Evolutionary conservation across 1,140 invertebrate species (phyloP).

Genomic region (Eriosoma lanigerum): DNA sequence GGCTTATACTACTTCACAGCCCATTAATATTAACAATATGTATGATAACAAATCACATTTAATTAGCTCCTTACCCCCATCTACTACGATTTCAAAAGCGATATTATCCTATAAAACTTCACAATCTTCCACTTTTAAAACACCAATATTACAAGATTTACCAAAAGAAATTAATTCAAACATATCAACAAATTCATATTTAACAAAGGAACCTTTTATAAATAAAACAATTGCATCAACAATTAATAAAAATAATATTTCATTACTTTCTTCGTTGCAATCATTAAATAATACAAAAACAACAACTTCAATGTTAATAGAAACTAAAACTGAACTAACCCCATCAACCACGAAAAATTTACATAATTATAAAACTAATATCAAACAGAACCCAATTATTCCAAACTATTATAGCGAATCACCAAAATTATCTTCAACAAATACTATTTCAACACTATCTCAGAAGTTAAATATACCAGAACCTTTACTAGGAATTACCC

Average conservation of each 20-base stretch:
- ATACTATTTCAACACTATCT: not conserved
- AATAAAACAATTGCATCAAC: not conserved
- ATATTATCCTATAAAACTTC: not conserved
- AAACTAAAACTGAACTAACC: not conserved
- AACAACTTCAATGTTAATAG: not conserved
- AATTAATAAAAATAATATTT: not conserved
- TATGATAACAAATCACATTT: not conserved
- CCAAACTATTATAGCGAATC: not conserved
- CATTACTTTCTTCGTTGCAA: not conserved
- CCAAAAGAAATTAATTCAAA: not conserved
- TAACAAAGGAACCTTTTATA: not conserved
- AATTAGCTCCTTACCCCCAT: not conserved
- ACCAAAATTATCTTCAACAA: not conserved
- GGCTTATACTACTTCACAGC: not conserved
- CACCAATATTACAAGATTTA: not conserved
- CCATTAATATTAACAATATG: not conserved
- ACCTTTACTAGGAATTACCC: not conserved
- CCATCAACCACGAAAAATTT: not conserved
- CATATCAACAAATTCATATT: not conserved
- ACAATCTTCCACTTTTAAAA: too few relatives aligned
- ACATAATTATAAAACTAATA: not conserved
- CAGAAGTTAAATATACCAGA: too few relatives aligned
- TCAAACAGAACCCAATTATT: not conserved
- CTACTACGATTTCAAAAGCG: not conserved
- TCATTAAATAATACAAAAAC: not conserved